Percentiles rank a stretch among this genome's conserved stretches.
These are phyloP conservation scores for Brienomyrus longianalis DNA, from an alignment of 2,113 vertebrate species.

Conservation along the genomic window DNA sequence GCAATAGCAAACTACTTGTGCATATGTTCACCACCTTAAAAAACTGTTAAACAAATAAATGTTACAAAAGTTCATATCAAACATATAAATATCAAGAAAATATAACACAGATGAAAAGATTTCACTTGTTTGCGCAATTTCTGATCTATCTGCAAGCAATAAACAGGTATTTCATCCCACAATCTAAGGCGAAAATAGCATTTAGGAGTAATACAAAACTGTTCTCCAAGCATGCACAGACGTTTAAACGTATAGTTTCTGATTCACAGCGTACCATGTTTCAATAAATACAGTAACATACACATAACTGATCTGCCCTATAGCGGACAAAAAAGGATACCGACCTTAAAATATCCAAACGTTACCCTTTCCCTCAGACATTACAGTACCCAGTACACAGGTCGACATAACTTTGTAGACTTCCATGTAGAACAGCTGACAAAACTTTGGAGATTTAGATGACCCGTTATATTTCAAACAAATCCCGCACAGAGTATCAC, in stretches of 20 bases:
- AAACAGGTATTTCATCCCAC: neutral
- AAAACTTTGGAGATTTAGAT: neutral
- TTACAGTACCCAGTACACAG: neutral
- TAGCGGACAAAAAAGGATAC: neutral
- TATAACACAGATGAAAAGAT: neutral
- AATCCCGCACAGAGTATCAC: neutral
- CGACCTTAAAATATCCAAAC: neutral
- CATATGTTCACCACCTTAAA: neutral
- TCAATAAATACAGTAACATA: neutral
- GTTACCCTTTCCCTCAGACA: neutral
- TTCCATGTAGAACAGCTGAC: slow-evolving; percentile 32
- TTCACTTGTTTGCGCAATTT: neutral
- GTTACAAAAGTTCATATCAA: neutral
- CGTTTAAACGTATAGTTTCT: neutral
- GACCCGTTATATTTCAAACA: neutral
- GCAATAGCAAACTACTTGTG: slow-evolving; percentile 11
- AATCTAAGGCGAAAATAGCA: neutral
- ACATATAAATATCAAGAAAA: neutral
- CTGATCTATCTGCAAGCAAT: neutral
- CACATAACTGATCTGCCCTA: neutral
- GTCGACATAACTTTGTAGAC: slow-evolving; percentile 30
- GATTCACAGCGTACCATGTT: neutral
- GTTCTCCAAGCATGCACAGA: neutral
- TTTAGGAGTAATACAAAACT: neutral
- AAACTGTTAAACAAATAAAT: neutral